Conservation (phyloP, 2,113 vertebrate species). For the Sceloporus undulatus region DNA sequence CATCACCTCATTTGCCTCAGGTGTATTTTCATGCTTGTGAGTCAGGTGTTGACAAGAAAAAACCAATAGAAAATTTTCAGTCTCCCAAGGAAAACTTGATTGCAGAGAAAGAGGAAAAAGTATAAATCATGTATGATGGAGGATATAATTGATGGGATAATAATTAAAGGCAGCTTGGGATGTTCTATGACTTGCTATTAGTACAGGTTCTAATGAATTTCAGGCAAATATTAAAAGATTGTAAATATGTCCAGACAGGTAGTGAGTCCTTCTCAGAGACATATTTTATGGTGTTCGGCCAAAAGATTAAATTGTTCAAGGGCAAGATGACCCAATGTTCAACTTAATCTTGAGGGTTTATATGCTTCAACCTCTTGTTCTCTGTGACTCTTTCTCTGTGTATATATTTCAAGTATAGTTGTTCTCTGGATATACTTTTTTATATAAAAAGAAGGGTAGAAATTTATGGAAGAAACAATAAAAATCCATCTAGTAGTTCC, state of each 20-base stretch:
- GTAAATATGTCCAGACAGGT: neutral
- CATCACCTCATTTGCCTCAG: constrained; percentile 47
- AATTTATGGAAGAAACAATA: neutral
- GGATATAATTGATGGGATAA: neutral
- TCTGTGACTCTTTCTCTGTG: no score
- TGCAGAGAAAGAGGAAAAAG: neutral
- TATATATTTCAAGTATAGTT: neutral
- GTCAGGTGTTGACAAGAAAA: constrained; percentile 25
- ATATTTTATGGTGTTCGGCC: neutral
- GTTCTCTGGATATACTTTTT: neutral
- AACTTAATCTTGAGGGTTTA: neutral
- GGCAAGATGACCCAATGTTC: neutral
- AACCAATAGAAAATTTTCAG: neutral
- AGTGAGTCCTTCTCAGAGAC: neutral
- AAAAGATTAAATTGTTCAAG: neutral
- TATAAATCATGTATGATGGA: neutral
- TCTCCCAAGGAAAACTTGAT: neutral
- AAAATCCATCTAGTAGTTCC: neutral
- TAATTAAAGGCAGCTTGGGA: neutral
- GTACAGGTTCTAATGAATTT: neutral
- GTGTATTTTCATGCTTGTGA: constrained; percentile 12
- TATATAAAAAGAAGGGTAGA: neutral
- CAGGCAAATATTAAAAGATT: neutral
- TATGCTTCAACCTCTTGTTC: neutral
- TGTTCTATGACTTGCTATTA: neutral